A percentile compares a stretch with the other conserved stretches of the same genome.
These are phyloP conservation scores for Saimiri boliviensis DNA, from an alignment of 2,113 vertebrate species.

Conservation along the genomic window DNA sequence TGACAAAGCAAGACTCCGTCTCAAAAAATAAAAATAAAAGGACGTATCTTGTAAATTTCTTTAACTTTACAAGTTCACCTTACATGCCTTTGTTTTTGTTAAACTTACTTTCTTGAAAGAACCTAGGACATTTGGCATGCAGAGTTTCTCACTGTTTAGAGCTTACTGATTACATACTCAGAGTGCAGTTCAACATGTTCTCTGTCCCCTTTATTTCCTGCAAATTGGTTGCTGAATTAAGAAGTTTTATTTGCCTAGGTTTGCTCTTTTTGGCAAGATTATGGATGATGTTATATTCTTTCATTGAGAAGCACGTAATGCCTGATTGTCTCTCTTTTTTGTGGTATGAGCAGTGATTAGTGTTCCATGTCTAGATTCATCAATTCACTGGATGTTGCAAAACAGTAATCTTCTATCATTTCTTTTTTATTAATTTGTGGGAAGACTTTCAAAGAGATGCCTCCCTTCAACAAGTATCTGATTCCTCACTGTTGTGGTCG, in stretches of 20 bases:
- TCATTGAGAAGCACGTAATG: neutral
- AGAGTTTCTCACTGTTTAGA: neutral
- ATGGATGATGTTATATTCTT: neutral
- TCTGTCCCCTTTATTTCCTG: neutral
- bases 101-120: neutral
- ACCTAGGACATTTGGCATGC: neutral
- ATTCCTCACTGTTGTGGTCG: neutral
- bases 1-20: too few species aligned
- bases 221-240: neutral
- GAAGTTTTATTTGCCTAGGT: neutral
- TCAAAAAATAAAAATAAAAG: neutral
- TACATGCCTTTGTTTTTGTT: neutral
- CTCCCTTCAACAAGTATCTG: neutral
- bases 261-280: neutral
- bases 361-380: neutral
- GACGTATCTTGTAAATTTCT: neutral
- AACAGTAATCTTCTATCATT: neutral
- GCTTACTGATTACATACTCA: rapidly evolving
- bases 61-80: neutral
- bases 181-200: neutral
- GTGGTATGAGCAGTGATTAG: neutral
- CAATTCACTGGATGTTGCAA: neutral
- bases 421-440: neutral
- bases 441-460: neutral
- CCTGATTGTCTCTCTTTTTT: neutral